Evolutionary conservation across 2,113 vertebrate species (phyloP), one percentile per base, ranked within the genome.

Genomic region (Sceloporus tristichus): DNA sequence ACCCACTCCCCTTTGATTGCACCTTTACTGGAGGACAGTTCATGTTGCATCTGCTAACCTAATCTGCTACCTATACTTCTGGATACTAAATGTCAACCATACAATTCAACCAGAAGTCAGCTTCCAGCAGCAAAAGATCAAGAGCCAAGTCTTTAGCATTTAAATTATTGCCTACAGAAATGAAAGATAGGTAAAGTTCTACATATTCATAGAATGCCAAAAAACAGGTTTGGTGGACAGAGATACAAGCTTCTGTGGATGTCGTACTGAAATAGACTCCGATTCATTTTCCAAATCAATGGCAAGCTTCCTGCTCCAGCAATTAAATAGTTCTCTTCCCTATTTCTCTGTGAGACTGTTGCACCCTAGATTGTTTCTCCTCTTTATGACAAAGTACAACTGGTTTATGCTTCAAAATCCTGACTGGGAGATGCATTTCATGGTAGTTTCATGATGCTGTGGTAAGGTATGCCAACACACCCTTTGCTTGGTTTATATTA

Each of bases 351-450:
- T 29, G 9, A 76, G 71, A 0, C 0, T 76, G 38, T 87, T 65
- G 62, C 59, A 65, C 74, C 65, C 23, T 82, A 18, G n/a, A 11
- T 59, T 19, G 7, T 89, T 85, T 90, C 40, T 59, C 54, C 53
- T 9, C 4, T 62, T 16, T 38, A 0, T 29, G n/a, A 42, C 42
- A 18, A 75, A 19, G 59, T 62, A 19, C 38, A 71, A 66, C 3
- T 34, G 34, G 38, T 75, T 34, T 9, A 40, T 18, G 74, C 5
- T 75, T 75, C 0, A 8, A 75, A 40, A 34, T 16, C 18, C 18
- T 40, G 74, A 71, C 68, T 71, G 68, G 27, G 9, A n/a, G 27
- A 29, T 27, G 9, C 9, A 71, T n/a, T 71, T 71, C 25, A 71
- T 29, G 10, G 10, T 29, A 9, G 9, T 27, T 8, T 27, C 29